phyloP scores from a whole-genome alignment of 2,888 invertebrate species.

The Pseudanteris insignis region DNA sequence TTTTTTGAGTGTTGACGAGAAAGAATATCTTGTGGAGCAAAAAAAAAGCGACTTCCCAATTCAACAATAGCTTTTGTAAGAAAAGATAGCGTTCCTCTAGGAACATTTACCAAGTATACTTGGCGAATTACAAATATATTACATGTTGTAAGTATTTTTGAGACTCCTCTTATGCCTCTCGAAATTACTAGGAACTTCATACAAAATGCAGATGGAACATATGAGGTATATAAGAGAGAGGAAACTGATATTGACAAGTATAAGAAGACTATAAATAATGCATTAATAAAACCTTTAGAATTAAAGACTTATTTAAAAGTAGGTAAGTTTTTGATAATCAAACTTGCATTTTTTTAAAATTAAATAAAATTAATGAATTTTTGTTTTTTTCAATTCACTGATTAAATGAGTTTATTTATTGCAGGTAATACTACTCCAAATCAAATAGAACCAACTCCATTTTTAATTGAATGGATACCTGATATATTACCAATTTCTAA shows the following conservation, averaged over 20 bases:
- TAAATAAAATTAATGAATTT: too few relatives aligned
- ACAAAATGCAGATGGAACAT: conserved; percentile 72
- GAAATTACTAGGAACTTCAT: conserved; percentile 74
- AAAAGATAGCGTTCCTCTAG: conserved; percentile 72
- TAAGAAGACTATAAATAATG: conserved; percentile 63
- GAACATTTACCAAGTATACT: conserved; percentile 75
- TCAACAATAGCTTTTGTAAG: conserved; percentile 71
- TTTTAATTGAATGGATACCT: conserved; percentile 81
- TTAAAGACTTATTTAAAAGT: conserved; percentile 74
- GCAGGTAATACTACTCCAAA: conserved; percentile 68
- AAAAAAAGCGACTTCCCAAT: conserved; percentile 75
- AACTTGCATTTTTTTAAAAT: too few relatives aligned
- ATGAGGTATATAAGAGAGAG: conserved; percentile 67
- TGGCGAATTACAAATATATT: conserved; percentile 78
- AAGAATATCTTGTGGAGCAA: conserved; percentile 73
- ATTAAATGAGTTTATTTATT: too few relatives aligned
- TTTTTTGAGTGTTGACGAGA: conserved; percentile 80
- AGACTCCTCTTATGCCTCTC: conserved; percentile 72
- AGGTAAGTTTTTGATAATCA: too few relatives aligned
- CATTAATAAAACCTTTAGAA: conserved; percentile 70
- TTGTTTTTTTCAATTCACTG: too few relatives aligned
- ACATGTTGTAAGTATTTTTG: conserved; percentile 79
- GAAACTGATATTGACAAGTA: conserved; percentile 60
- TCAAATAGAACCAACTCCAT: conserved; percentile 72
- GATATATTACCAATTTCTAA: conserved; percentile 75